Evolutionary conservation across 2,888 invertebrate species (phyloP).

Genomic region (Nomada fucata): DNA sequence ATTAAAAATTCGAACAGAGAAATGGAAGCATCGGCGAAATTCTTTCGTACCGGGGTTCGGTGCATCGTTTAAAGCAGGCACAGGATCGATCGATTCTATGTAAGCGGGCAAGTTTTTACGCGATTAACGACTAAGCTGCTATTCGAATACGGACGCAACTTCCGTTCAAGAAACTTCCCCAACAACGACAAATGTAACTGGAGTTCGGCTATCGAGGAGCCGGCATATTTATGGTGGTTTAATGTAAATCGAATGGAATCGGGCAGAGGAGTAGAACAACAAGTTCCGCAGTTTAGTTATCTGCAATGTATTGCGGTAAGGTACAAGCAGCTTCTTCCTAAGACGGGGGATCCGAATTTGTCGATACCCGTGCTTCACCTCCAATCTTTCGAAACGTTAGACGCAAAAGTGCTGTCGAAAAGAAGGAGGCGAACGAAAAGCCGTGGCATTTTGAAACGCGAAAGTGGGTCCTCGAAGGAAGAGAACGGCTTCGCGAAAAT

Average conservation of each 20-base stretch:
- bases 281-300: constrained; percentile 40
- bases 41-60: neutral
- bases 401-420: neutral
- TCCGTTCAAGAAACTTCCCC: constrained; percentile 43
- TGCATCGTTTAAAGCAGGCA: neutral
- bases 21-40: constrained; percentile 18
- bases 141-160: constrained; percentile 49
- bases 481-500: neutral
- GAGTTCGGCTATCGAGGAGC: constrained; percentile 42
- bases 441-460: neutral
- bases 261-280: constrained; percentile 23
- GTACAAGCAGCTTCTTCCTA: constrained; percentile 19
- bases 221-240: constrained; percentile 45
- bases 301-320: constrained; percentile 38
- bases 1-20: constrained; percentile 21
- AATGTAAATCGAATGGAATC: constrained; percentile 55
- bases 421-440: neutral
- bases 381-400: neutral
- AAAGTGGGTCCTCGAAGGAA: neutral
- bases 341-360: constrained; percentile 38
- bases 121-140: constrained; percentile 54
- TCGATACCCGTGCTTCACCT: constrained; percentile 10
- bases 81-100: constrained; percentile 10
- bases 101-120: constrained; percentile 34
- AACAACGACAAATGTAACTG: constrained; percentile 53